These are phyloP conservation scores for Hypomecis punctinalis DNA, from an alignment of 2,888 invertebrate genomes.

Conservation along the genomic window DNA sequence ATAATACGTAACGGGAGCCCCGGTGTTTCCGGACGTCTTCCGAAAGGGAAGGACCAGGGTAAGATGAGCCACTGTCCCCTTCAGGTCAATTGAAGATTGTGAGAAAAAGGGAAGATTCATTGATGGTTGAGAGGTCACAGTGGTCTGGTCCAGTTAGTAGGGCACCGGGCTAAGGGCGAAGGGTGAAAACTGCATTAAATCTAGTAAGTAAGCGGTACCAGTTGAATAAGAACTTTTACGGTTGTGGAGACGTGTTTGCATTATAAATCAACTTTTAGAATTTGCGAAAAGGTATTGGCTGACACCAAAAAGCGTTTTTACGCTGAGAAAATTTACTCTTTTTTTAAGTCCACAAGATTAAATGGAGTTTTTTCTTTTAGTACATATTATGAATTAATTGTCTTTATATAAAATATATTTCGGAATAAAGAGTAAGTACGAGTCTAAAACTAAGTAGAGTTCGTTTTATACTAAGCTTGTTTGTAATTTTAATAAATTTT, in stretches of 20 bases:
- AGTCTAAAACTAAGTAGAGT: too few species aligned
- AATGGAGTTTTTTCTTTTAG: too few species aligned
- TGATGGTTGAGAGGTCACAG: constrained; percentile 50
- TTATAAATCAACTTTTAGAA: too few species aligned
- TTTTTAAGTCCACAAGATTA: too few species aligned
- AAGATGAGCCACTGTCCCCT: constrained; percentile 61
- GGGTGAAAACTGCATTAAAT: constrained; percentile 47
- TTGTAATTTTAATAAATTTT: too few species aligned
- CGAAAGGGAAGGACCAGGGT: constrained; percentile 58
- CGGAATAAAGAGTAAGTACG: too few species aligned
- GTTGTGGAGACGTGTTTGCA: background rate
- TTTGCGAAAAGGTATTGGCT: too few species aligned
- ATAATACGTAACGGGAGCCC: constrained; percentile 68
- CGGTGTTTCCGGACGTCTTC: constrained; percentile 71
- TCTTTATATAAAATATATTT: too few species aligned
- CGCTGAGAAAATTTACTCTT: too few species aligned
- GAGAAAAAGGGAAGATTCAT: constrained; percentile 46
- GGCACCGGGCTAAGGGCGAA: constrained; percentile 67
- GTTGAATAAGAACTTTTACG: constrained; percentile 5
- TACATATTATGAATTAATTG: too few species aligned
- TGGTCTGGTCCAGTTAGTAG: constrained; percentile 59
- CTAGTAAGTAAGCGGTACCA: background rate
- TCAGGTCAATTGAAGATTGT: constrained; percentile 39
- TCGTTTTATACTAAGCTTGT: too few species aligned
- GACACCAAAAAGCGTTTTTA: too few species aligned